Conservation (phyloP, 2,113 vertebrate genomes). For the Daboia siamensis region DNA sequence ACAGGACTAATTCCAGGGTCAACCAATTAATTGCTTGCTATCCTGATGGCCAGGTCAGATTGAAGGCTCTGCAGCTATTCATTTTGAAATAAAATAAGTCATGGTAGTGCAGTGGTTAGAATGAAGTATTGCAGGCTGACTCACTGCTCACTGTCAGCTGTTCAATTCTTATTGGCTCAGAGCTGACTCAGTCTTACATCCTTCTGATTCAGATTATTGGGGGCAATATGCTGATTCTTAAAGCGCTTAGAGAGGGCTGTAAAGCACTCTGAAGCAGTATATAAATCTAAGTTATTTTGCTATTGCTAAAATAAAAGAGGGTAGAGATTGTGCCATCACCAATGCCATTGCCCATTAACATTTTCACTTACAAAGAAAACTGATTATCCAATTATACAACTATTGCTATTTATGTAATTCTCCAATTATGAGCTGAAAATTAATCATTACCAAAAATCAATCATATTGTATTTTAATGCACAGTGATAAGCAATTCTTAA, state of each 20-base stretch:
- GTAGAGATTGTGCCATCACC: not conserved
- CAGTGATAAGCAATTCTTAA: not conserved
- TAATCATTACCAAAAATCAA: conserved; percentile 6
- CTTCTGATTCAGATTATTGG: not conserved
- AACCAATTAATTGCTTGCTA: not conserved
- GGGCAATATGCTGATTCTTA: not conserved
- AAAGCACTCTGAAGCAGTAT: not conserved
- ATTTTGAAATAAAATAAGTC: not conserved
- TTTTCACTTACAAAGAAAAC: not conserved
- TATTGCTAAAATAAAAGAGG: not conserved
- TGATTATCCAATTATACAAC: not conserved
- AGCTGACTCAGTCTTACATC: not conserved
- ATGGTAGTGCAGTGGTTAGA: too few species aligned
- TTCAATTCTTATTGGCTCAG: not conserved
- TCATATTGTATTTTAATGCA: not conserved
- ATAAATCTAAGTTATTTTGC: not conserved
- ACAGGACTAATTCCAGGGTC: not conserved
- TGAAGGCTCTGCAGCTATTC: not conserved
- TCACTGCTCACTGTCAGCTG: not conserved
- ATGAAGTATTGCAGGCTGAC: not conserved
- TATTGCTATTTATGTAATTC: not conserved
- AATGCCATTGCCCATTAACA: not conserved
- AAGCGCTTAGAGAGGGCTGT: not conserved
- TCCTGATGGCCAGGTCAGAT: not conserved
- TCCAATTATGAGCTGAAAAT: not conserved